Base-by-base conservation (phyloP, 2,888 invertebrate genomes). In the Macropis europaea region DNA sequence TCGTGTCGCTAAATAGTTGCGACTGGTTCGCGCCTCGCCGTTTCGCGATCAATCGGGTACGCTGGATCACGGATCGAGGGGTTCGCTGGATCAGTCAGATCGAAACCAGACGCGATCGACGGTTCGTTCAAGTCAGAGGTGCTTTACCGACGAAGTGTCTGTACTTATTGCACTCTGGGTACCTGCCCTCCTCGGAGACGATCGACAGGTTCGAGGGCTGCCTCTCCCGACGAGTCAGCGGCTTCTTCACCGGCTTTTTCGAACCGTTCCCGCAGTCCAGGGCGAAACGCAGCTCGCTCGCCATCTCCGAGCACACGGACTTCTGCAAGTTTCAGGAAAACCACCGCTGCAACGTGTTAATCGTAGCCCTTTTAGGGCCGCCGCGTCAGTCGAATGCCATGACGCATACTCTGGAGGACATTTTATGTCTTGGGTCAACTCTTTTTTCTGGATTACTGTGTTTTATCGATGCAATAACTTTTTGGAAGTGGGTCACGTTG, bases 261-360 rank as follows among this genome's bases (percentile, higher is more conserved):
- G 73, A 76, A 22, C 77, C 84, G 40, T 84, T 82, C 71, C 93
- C 92, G 84, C 94, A 94, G 87, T 94, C 93, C 83, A 95, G 89
- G 71, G 94, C 94, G 81, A 93, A 93, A 78, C 93, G 92, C 80
- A 95, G 91, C 90, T 95, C 95, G 70, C 93, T 92, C 71, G 93
- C 93, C 94, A 95, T 94, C 91, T 94, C 94, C 82, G 93, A 93
- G 90, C 94, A 94, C 82, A 95, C 91, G 62, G 94, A 94, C 73
- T 93, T 93, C 95, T 95, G 91, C 7, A 73, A 90, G 73, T 57
- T 66, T 63, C 28, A 50, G 47, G 19, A 42, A 59, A 78, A 77
- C 45, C 45, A 52, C 42, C 47, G 61, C 52, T 74, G 59, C 54
- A 52, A 45, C 15, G 26, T 15, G 32, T 43, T 47, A 40, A 43